Base-by-base conservation (phyloP, 2,888 invertebrate genomes). In the Itoplectis maculator region DNA sequence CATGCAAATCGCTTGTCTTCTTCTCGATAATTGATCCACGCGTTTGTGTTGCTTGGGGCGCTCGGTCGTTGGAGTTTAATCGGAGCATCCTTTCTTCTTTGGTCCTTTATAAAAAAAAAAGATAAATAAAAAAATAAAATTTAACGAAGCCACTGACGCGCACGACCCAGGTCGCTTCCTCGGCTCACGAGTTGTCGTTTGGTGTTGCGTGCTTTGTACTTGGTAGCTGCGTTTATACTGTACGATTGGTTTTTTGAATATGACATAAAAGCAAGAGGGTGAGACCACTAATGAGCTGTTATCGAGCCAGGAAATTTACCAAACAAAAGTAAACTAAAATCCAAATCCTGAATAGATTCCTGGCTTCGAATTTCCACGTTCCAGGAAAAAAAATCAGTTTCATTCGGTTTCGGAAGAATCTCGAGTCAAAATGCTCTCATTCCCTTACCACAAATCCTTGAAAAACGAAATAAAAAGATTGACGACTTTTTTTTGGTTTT, bases 161-260 rank as follows among this genome's bases (percentile, higher is more conserved):
- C 70, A 81, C 81, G 81, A 77, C 73, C 68, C 81, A 81, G 81
- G 78, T 81, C 81, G 81, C 78, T 81, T 51, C 78, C 81, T 81
- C 78, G 81, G 73, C 78, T 81, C 81, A 74, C 78, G 81, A 78
- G 78, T 81, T 81, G 74, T 81, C 81, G 78, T 81, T 81, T 81
- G 81, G 77, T 81, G 77, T 81, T 81, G 81, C 81, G 81, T 81
- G 81, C 78, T 81, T 81, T 81, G 78, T 81, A 78, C 77, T 78
- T 81, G 73, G 78, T 81, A 81, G 81, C 78, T 81, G 81, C 73
- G 69, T 59, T 59, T 74, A 68, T 56, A 81, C 69, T 45, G 61
- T 74, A 78, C 73, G 78, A 81, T 49, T 79, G 68, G 42, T 69
- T 74, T 74, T 51, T 47, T 73, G 35, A 59, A 56, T 13, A 51